Evolutionary conservation across 2,888 invertebrate genomes (phyloP).

Genomic region (Tetropium fuscum): DNA sequence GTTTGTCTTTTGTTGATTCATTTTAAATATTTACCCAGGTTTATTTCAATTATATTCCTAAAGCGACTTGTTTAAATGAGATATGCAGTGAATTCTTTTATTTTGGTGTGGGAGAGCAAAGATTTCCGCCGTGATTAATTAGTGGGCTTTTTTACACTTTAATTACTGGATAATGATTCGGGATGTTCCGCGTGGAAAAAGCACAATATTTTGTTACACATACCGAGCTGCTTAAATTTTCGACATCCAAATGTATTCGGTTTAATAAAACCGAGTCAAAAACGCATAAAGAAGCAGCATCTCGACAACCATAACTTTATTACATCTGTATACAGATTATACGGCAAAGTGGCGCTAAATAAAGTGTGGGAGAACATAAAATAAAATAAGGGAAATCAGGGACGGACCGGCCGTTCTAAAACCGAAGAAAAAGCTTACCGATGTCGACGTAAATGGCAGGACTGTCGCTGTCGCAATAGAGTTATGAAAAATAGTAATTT

Average conservation of each 20-base stretch:
- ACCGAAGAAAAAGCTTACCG: neutral
- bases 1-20: neutral
- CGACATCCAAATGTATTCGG: slow-evolving; percentile 17
- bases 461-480: neutral
- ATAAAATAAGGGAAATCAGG: neutral
- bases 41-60: slow-evolving; percentile 1
- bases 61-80: too few species aligned
- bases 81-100: too few species aligned
- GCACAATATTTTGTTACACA: slow-evolving; percentile 2
- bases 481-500: neutral
- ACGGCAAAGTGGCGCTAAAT: slow-evolving; percentile 23
- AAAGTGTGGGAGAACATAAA: slow-evolving; percentile 6
- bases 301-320: slow-evolving; percentile 25
- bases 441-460: neutral
- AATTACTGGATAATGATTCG: too few species aligned
- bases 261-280: slow-evolving; percentile 26
- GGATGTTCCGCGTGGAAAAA: too few species aligned
- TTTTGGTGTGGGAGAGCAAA: too few species aligned
- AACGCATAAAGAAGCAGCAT: slow-evolving; percentile 21
- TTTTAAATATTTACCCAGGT: slow-evolving; percentile 2
- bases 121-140: too few species aligned
- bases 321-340: slow-evolving; percentile 23
- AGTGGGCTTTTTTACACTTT: too few species aligned
- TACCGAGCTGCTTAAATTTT: neutral
- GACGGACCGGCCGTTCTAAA: neutral